Evolutionary conservation across 2,113 vertebrate genomes (phyloP).

Genomic region (Alexandromys fortis): DNA sequence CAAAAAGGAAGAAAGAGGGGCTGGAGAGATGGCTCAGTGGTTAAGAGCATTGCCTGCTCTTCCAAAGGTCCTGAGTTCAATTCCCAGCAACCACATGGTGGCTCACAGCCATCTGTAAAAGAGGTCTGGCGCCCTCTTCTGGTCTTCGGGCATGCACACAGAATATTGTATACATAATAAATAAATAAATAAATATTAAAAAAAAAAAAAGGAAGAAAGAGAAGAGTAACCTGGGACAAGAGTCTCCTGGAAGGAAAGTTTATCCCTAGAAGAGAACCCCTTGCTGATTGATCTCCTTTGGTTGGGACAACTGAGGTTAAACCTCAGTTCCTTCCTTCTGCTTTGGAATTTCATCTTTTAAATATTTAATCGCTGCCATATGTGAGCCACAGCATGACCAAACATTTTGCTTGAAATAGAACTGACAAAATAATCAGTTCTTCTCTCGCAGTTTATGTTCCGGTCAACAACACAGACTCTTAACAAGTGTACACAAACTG

Average conservation of each 20-base stretch:
- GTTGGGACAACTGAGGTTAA: not conserved
- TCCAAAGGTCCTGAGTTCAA: too few relatives aligned
- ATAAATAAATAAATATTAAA: too few relatives aligned
- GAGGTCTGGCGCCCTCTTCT: too few relatives aligned
- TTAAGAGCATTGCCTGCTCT: too few relatives aligned
- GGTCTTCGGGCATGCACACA: too few relatives aligned
- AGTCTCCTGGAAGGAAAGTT: not conserved
- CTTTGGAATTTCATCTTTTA: not conserved
- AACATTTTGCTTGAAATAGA: not conserved
- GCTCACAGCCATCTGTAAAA: too few relatives aligned
- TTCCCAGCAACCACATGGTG: too few relatives aligned
- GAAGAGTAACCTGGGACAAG: not conserved
- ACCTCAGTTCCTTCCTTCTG: not conserved
- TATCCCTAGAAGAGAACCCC: not conserved
- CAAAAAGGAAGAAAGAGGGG: not conserved
- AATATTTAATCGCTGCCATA: conserved; percentile 10
- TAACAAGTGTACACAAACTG: not conserved
- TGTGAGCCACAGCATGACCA: not conserved
- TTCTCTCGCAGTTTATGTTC: not conserved
- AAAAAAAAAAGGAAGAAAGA: not conserved
- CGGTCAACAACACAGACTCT: not conserved
- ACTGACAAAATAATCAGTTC: not conserved
- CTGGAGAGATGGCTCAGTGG: too few relatives aligned
- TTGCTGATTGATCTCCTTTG: not conserved
- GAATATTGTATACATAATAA: too few relatives aligned